Percentiles rank a stretch among this genome's conserved stretches.
Evolutionary conservation across 2,113 vertebrate genomes (phyloP).

Genomic region (Axis porcinus): DNA sequence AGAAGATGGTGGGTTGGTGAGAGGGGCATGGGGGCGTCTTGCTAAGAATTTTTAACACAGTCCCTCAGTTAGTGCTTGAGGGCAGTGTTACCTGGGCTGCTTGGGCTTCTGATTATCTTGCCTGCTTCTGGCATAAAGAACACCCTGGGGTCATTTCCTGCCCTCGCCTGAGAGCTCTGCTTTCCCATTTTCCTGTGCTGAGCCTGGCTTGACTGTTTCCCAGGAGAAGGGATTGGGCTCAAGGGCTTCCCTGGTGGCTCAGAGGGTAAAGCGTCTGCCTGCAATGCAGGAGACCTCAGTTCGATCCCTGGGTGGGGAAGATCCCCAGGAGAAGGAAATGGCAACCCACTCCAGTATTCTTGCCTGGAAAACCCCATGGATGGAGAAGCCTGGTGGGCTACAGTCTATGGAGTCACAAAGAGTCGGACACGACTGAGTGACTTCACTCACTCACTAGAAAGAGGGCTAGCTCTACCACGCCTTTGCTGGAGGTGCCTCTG

Average conservation of each 20-base stretch:
- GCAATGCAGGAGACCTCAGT: too few species aligned
- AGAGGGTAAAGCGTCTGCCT: too few species aligned
- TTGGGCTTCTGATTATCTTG: not conserved
- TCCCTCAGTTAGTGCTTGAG: not conserved
- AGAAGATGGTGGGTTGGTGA: accelerated
- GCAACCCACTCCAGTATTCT: too few species aligned
- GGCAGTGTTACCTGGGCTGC: not conserved
- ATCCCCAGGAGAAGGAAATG: too few species aligned
- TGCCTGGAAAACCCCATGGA: too few species aligned
- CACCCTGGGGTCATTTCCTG: accelerated
- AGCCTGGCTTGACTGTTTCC: not conserved
- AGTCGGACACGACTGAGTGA: too few species aligned
- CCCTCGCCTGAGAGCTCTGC: not conserved
- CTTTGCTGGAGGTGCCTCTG: not conserved
- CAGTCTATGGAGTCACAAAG: too few species aligned
- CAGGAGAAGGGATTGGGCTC: not conserved
- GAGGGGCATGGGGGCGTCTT: not conserved
- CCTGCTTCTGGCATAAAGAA: not conserved
- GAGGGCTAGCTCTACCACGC: not conserved
- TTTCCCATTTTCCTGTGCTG: not conserved
- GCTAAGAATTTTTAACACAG: not conserved
- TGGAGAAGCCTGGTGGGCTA: too few species aligned
- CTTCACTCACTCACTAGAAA: not conserved
- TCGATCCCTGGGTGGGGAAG: too few species aligned
- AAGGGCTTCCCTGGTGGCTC: too few species aligned